These are phyloP conservation scores for Euclidia mi DNA, from an alignment of 2,888 invertebrate genomes.

Conservation along the genomic window DNA sequence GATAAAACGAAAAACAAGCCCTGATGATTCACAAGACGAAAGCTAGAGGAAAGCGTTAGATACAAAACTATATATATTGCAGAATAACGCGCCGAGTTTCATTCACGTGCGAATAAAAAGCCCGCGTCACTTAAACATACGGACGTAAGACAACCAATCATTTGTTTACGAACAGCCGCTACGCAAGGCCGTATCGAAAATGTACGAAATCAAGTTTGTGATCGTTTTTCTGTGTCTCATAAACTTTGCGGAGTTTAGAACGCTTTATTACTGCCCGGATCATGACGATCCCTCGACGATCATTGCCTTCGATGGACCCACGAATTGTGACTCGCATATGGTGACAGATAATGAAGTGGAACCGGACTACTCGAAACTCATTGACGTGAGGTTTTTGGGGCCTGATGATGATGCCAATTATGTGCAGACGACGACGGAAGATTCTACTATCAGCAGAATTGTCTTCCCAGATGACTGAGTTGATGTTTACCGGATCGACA, in stretches of 20 bases:
- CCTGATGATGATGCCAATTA: slow-evolving; percentile 9
- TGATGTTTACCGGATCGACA: not conserved
- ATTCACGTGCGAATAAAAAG: slow-evolving; percentile 42
- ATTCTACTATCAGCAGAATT: slow-evolving; percentile 20
- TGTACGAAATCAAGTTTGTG: slow-evolving; percentile 34
- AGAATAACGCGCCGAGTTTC: slow-evolving; percentile 37
- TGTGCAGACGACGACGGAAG: not conserved
- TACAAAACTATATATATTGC: slow-evolving; percentile 40
- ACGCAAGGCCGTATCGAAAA: slow-evolving; percentile 50
- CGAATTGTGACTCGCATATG: slow-evolving; percentile 59
- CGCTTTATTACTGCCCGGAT: slow-evolving; percentile 60
- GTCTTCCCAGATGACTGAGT: slow-evolving; percentile 58
- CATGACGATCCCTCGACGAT: slow-evolving; percentile 63
- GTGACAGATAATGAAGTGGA: slow-evolving; percentile 55
- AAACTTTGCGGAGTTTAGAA: slow-evolving; percentile 39
- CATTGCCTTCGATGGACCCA: slow-evolving; percentile 73
- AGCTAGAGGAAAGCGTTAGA: slow-evolving; percentile 30
- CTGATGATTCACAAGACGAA: slow-evolving; percentile 31
- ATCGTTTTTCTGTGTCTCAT: slow-evolving; percentile 43
- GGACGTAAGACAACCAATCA: slow-evolving; percentile 42
- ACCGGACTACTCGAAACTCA: slow-evolving; percentile 47
- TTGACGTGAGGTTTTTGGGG: slow-evolving; percentile 51
- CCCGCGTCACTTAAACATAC: slow-evolving; percentile 26
- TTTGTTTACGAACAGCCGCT: slow-evolving; percentile 49
- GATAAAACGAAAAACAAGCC: not conserved